Conservation (phyloP, 2,113 vertebrate genomes). For the Prinia subflava region DNA sequence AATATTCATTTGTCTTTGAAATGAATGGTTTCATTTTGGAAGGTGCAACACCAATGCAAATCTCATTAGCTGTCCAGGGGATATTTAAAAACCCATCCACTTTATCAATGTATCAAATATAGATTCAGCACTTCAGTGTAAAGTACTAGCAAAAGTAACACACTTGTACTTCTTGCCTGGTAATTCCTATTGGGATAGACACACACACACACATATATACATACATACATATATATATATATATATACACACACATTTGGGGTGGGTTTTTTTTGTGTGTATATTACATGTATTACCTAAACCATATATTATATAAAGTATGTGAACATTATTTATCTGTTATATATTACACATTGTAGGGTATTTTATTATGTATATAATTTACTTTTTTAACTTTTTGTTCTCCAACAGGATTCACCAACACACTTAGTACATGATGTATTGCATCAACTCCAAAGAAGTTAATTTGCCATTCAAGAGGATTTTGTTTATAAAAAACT, state of each 20-base stretch:
- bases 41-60: neutral
- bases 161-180: neutral
- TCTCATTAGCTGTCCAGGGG: neutral
- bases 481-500: neutral
- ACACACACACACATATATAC: accelerated
- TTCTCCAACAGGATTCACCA: neutral
- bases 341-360: neutral
- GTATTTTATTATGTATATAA: too few relatives aligned
- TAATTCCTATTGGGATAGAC: neutral
- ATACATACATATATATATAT: accelerated
- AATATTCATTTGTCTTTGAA: neutral
- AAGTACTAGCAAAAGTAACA: neutral
- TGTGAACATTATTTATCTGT: neutral
- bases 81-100: neutral
- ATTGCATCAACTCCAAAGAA: neutral
- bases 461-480: neutral
- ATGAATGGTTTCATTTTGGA: neutral
- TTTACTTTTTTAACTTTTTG: neutral
- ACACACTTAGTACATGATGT: neutral
- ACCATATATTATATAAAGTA: neutral
- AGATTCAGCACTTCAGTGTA: neutral
- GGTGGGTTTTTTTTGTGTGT: neutral
- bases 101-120: neutral
- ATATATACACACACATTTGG: too few relatives aligned
- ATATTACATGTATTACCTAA: neutral